Base-by-base conservation (phyloP, 2,888 invertebrate species). In the Dynastes grantii region DNA sequence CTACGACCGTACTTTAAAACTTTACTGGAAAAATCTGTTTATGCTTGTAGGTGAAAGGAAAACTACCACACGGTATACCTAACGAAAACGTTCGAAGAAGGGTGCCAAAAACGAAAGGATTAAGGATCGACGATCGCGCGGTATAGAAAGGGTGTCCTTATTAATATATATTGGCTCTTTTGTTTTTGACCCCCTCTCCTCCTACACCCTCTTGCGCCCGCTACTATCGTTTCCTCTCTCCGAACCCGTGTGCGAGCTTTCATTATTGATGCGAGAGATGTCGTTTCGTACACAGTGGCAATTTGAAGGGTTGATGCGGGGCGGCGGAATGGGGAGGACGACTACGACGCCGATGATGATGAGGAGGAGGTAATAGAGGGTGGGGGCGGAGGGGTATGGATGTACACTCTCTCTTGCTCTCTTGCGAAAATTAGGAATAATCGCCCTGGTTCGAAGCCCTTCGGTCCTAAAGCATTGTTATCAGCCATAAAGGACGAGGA, bases 91-190 rank as follows among this genome's bases (percentile, higher is more conserved):
- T 32, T 11, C 51, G 29, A 40, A 37, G 73, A 75, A 71, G 80
- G 83, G 81, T 78, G 49, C 49, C 67, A 49, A 45, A 61, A 73
- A 58, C 73, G 58, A 73, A 73, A 80, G 84, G 84, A 83, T 80
- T 84, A 84, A 83, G 85, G 84, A 83, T 84, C 53, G 70, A 85
- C 83, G 84, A 84, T 84, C 83, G 83, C 79, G 83, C 81, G 58
- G 37, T 55, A 83, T 81, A 81, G 83, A 83, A 84, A 83, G 83
- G 83, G 84, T 83, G 83, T 82, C 84, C 84, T 86, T 86, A 85
- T 86, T 86, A 85, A 85, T 86, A 86, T 85, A 85, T 85, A 86
- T 85, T 85, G 84, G 84, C 81, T 80, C 83, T 82, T 84, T 84
- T 84, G 83, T 84, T 83, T 79, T 76, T 58, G 55, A 76, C 78